Evolutionary conservation across 2,888 invertebrate genomes (phyloP).

Genomic region (Ernsta delagoae): DNA sequence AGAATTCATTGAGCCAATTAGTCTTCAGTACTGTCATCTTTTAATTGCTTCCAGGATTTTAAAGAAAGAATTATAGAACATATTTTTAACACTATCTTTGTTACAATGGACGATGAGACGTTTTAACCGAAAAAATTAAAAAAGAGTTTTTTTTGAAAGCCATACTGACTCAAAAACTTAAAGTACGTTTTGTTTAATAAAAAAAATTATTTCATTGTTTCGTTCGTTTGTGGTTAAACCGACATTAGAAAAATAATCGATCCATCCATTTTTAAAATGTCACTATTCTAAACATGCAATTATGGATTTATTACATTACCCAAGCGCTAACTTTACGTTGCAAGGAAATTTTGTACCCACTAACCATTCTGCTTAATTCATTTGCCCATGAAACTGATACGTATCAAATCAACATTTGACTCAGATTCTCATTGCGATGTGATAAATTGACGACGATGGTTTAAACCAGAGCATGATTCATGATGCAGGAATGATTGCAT

Average conservation of each 20-base stretch:
- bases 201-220: no score
- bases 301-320: no score
- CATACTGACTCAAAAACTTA: no score
- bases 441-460: slow-evolving; percentile 21
- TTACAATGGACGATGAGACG: not conserved
- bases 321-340: no score
- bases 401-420: not conserved
- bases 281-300: no score
- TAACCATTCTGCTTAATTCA: not conserved
- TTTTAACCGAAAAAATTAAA: no score
- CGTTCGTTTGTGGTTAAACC: no score
- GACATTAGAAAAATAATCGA: no score
- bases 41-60: slow-evolving; percentile 6
- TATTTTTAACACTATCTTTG: not conserved
- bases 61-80: not conserved
- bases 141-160: no score
- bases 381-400: slow-evolving; percentile 17
- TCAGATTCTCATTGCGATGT: not conserved
- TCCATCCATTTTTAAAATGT: no score
- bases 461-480: slow-evolving; percentile 20
- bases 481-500: not conserved
- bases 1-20: slow-evolving; percentile 25
- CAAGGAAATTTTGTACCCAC: not conserved
- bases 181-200: no score
- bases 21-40: not conserved